Percentiles rank a stretch among this genome's conserved stretches.
These are phyloP conservation scores for Spinibarbus caldwelli DNA, from an alignment of 2,797 vertebrate genomes.

Conservation along the genomic window DNA sequence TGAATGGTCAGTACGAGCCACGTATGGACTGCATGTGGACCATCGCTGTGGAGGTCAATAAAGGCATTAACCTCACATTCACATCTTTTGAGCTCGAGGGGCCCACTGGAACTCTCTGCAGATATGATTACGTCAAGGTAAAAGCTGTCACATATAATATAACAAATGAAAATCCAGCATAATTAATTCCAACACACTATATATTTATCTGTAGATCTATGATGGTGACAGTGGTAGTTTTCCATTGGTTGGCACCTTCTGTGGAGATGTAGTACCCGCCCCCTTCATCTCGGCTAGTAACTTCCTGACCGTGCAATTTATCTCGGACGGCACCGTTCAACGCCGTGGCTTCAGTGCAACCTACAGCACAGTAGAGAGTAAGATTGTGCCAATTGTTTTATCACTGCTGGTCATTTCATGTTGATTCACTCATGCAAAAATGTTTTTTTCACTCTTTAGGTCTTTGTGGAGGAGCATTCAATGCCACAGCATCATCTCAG, in stretches of 20 bases:
- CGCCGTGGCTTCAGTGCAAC: slow-evolving; percentile 85
- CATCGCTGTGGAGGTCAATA: slow-evolving; percentile 82
- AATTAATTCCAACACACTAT: neutral
- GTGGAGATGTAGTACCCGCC: slow-evolving; percentile 80
- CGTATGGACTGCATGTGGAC: slow-evolving; percentile 86
- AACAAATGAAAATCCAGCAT: neutral
- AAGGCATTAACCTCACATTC: slow-evolving; percentile 85
- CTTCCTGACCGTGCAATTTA: slow-evolving; percentile 85
- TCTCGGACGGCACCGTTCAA: slow-evolving; percentile 77
- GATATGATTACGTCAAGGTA: slow-evolving; percentile 89
- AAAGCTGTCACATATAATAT: slow-evolving; percentile 32
- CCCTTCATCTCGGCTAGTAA: slow-evolving; percentile 84
- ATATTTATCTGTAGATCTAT: slow-evolving; percentile 76
- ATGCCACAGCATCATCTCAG: slow-evolving; percentile 79
- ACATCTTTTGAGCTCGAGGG: slow-evolving; percentile 81
- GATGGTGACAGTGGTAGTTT: slow-evolving; percentile 82
- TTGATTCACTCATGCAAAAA: neutral
- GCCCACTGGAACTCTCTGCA: slow-evolving; percentile 65
- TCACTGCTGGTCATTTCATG: neutral
- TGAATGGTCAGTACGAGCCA: slow-evolving; percentile 84
- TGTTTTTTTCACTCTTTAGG: slow-evolving; percentile 67
- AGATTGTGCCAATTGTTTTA: slow-evolving; percentile 62
- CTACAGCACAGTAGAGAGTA: slow-evolving; percentile 81
- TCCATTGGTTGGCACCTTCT: slow-evolving; percentile 83
- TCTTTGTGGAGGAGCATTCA: slow-evolving; percentile 85